Conservation (phyloP, 2,888 invertebrate genomes). For the Colostygia pectinataria region DNA sequence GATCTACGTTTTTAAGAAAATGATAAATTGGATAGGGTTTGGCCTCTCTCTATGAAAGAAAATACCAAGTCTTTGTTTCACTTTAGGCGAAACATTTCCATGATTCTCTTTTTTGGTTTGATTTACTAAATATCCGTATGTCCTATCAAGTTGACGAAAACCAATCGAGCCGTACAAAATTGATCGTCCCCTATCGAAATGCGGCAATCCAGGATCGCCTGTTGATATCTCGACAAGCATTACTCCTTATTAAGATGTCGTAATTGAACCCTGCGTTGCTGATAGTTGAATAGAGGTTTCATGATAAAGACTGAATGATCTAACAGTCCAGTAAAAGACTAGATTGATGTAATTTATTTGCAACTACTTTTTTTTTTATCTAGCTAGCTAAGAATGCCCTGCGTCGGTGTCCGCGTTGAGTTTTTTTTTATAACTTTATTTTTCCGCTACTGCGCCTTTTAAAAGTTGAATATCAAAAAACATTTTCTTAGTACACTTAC, state of each 20-base stretch:
- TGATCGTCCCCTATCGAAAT: constrained; percentile 59
- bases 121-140: constrained; percentile 38
- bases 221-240: constrained; percentile 52
- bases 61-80: too few species aligned
- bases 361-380: too few species aligned
- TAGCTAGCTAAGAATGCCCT: too few species aligned
- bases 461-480: too few species aligned
- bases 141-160: constrained; percentile 47
- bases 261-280: constrained; percentile 27
- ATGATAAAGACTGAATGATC: constrained; percentile 2
- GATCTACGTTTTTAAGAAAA: too few species aligned
- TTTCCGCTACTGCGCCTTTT: too few species aligned
- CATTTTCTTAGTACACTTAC: too few species aligned
- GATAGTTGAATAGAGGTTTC: constrained; percentile 13
- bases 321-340: background rate
- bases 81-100: too few species aligned
- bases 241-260: constrained; percentile 33
- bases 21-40: too few species aligned
- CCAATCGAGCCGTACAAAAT: constrained; percentile 70
- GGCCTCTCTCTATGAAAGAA: too few species aligned
- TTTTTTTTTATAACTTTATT: too few species aligned
- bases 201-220: constrained; percentile 52
- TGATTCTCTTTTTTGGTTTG: background rate
- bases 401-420: too few species aligned
- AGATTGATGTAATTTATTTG: background rate